Evolutionary conservation across 2,888 invertebrate genomes (phyloP).

Genomic region (Anarsia innoxiella): DNA sequence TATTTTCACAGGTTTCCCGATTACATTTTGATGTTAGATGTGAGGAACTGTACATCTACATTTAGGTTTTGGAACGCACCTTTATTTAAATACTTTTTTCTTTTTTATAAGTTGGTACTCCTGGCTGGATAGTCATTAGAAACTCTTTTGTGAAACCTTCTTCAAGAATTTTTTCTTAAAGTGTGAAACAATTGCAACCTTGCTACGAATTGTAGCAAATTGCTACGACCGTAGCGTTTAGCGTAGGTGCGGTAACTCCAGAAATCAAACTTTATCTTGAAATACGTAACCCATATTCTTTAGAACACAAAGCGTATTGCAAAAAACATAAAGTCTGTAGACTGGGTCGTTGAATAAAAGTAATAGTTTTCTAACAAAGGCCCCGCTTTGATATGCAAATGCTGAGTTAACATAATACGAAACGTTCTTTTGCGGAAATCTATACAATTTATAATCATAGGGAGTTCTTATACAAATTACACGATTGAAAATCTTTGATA

Average conservation of each 20-base stretch:
- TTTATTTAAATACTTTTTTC: background rate
- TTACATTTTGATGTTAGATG: constrained; percentile 53
- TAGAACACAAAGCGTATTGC: no score
- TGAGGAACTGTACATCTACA: constrained; percentile 25
- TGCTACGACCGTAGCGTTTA: background rate
- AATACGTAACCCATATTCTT: no score
- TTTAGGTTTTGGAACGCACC: constrained; percentile 17
- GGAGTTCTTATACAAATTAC: no score
- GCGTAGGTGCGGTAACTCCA: background rate
- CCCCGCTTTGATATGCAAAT: constrained; percentile 5
- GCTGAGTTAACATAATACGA: background rate
- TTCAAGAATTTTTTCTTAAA: background rate
- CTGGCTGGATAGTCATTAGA: no score
- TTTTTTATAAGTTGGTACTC: no score
- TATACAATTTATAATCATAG: constrained; percentile 3
- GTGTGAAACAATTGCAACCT: background rate
- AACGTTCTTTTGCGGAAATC: constrained; percentile 3
- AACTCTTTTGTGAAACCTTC: no score
- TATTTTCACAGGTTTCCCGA: constrained; percentile 71
- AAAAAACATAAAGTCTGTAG: no score
- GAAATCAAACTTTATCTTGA: background rate
- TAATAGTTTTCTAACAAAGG: constrained; percentile 4
- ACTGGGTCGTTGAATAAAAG: background rate
- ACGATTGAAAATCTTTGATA: no score
- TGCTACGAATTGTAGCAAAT: constrained; percentile 1